Conservation (phyloP, 2,888 invertebrate genomes). For the Autographa gamma region DNA sequence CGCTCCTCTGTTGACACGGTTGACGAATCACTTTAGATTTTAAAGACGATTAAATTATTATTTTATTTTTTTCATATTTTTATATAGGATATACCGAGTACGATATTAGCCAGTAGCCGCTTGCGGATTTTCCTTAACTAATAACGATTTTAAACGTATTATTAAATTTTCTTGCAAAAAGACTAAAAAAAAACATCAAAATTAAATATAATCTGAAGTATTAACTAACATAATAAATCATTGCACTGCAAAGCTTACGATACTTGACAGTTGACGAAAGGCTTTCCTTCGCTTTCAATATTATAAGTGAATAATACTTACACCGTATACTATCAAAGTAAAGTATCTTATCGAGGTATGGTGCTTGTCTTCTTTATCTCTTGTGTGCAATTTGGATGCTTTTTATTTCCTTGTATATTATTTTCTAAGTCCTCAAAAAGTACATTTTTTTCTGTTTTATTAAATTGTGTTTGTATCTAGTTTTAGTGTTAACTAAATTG, state of each 20-base stretch:
- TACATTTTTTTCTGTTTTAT: constrained; percentile 58
- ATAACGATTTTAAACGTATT: constrained; percentile 29
- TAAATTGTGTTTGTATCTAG: constrained; percentile 56
- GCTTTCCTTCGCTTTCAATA: constrained; percentile 34
- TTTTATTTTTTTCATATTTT: constrained; percentile 62
- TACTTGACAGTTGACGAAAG: constrained; percentile 21
- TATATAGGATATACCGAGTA: constrained; percentile 54
- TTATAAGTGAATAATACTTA: constrained; percentile 39
- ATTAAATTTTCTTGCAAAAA: constrained; percentile 24
- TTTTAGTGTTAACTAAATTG: constrained; percentile 59
- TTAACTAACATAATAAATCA: constrained; percentile 8
- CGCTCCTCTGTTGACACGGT: constrained; percentile 69
- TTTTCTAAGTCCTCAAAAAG: constrained; percentile 55
- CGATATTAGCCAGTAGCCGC: constrained; percentile 58
- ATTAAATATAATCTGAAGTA: constrained; percentile 17
- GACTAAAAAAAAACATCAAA: constrained; percentile 25
- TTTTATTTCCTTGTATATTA: constrained; percentile 58
- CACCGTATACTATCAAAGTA: constrained; percentile 15
- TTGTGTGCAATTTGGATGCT: constrained; percentile 65
- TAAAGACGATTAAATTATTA: constrained; percentile 77
- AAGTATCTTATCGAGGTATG: constrained; percentile 47
- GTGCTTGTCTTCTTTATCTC: constrained; percentile 49
- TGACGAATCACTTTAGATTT: constrained; percentile 66
- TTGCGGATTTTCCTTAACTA: constrained; percentile 59
- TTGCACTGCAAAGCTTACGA: constrained; percentile 22